phyloP scores from a whole-genome alignment of 2,797 vertebrate species.

The Takifugu rubripes region DNA sequence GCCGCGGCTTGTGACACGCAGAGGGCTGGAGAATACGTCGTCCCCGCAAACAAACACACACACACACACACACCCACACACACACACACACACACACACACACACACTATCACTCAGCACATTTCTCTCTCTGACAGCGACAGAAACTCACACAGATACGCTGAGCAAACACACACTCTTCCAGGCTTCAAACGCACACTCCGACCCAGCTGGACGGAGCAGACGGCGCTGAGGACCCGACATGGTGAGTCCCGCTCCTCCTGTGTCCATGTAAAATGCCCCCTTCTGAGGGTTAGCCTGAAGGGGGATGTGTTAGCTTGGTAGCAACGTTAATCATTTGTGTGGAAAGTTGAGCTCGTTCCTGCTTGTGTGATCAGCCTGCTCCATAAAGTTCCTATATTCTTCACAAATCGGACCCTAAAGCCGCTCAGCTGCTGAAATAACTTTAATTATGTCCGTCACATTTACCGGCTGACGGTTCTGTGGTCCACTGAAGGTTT shows the following conservation, averaged over 20 bases:
- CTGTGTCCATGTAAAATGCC: background rate
- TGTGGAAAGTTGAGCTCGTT: background rate
- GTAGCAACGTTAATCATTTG: background rate
- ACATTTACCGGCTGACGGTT: too few species aligned
- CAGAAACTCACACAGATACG: slow-evolving; percentile 36
- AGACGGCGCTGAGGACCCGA: slow-evolving; percentile 14
- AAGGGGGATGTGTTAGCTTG: background rate
- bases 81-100: slow-evolving; percentile 13
- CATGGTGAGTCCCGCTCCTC: slow-evolving; percentile 56
- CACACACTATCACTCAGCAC: slow-evolving; percentile 8
- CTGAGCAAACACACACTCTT: slow-evolving; percentile 34
- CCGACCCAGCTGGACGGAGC: slow-evolving; percentile 9
- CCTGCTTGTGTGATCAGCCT: background rate
- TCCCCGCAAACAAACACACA: slow-evolving; percentile 21
- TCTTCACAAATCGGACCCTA: background rate
- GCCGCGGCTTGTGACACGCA: slow-evolving; percentile 23
- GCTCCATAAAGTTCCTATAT: background rate
- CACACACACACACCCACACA: slow-evolving; percentile 11
- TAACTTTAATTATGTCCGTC: too few species aligned
- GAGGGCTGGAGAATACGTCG: slow-evolving; percentile 22
- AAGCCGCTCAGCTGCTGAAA: background rate
- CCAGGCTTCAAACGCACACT: background rate
- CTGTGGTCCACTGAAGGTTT: too few species aligned
- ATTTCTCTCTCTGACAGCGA: slow-evolving; percentile 23
- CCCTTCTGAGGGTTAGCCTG: too few species aligned